Base-by-base conservation (phyloP, 2,888 invertebrate genomes). In the Fabriciana adippe region DNA sequence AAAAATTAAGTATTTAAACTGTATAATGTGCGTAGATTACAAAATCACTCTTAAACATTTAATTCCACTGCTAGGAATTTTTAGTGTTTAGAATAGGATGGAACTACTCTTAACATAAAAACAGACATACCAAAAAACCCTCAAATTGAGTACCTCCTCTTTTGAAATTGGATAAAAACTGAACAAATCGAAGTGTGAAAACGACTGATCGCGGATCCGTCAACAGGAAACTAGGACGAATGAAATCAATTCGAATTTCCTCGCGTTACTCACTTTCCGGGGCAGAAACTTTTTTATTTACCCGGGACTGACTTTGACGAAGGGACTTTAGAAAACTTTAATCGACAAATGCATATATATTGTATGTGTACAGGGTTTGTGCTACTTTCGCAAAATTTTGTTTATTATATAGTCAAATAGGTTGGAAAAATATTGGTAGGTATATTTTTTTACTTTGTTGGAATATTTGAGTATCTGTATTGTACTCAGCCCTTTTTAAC, bases 241-340 rank as follows among this genome's bases (percentile, higher is more conserved):
- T 68, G 74, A 76, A 84, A 81, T 85, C 84, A 83, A 85, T 85
- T 83, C 81, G 76, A 78, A 82, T 84, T 80, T 82, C 79, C 78
- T 75, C 78, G 77, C 79, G 74, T 76, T 74, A 75, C 79, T 77
- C 75, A 71, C 75, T 72, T 76, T 76, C 73, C 64, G 69, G 73
- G 68, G 72, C 57, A 75, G 82, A 83, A 86, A 78, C 83, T 88
- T 87, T 86, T 86, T 87, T 87, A 86, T 87, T 86, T 86, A 73
- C 79, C 75, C 75, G 64, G 72, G 76, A 79, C 76, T 82, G 86
- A 87, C 85, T 88, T 87, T 89, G 88, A 89, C 85, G 88, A 81
- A 87, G 87, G 88, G 82, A 87, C 83, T 88, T 87, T 82, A 78
- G 79, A 83, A 82, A 69, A 72, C 65, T 71, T 67, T 71, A 71